Conservation (phyloP, 2,113 vertebrate genomes). For the Larimichthys polyactis region DNA sequence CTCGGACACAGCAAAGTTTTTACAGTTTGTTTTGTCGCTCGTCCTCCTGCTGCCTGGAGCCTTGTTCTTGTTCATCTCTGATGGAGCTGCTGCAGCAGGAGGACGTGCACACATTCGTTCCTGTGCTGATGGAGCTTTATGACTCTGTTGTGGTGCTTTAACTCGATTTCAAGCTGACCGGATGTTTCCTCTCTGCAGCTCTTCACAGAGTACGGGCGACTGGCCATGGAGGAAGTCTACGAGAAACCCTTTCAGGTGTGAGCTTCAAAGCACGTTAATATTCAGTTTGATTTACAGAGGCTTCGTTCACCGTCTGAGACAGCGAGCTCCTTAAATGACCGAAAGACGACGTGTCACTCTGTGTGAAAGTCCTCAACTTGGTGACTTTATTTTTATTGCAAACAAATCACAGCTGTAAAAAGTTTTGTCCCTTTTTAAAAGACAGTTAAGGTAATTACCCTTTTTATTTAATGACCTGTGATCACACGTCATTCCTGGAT, state of each 20-base stretch:
- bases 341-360: too few relatives aligned
- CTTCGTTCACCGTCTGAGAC: background rate
- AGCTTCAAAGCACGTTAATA: background rate
- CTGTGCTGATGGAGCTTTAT: background rate
- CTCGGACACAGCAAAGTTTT: too few relatives aligned
- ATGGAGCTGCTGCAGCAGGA: background rate
- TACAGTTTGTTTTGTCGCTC: too few relatives aligned
- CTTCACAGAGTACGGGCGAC: constrained; percentile 96
- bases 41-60: background rate
- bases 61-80: constrained; percentile 5
- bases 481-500: too few relatives aligned
- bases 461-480: background rate
- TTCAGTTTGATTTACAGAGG: background rate
- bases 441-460: too few relatives aligned
- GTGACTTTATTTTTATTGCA: too few relatives aligned
- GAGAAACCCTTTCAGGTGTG: constrained; percentile 96
- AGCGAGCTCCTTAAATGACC: too few relatives aligned
- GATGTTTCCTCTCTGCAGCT: constrained; percentile 81
- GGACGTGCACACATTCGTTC: background rate
- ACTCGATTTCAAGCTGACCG: background rate
- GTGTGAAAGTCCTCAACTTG: too few relatives aligned
- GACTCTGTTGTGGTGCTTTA: background rate
- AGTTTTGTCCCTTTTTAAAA: too few relatives aligned
- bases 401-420: too few relatives aligned
- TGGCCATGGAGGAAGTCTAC: constrained; percentile 96